Percentiles rank a stretch among this genome's conserved stretches.
Evolutionary conservation across 2,797 vertebrate species (phyloP).

Genomic region (Macropus fuliginosus): DNA sequence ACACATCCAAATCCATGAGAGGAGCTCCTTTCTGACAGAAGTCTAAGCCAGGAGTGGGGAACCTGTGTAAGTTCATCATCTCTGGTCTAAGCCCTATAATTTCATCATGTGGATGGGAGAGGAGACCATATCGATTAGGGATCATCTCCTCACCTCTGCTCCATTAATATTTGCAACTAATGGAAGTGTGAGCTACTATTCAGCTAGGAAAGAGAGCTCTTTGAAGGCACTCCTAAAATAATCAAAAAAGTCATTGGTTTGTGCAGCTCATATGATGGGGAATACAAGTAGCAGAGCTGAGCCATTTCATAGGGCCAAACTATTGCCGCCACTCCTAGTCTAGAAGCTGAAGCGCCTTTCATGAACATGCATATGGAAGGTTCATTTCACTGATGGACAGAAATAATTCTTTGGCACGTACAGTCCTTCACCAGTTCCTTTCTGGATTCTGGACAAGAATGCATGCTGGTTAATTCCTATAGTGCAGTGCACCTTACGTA

Average conservation of each 20-base stretch:
- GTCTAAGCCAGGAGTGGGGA: background rate
- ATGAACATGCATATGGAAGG: constrained; percentile 76
- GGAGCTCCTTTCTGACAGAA: background rate
- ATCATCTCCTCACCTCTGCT: background rate
- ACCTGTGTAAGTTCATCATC: too few relatives aligned
- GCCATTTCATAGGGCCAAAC: constrained; percentile 58
- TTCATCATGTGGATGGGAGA: background rate
- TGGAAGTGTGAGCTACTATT: constrained; percentile 54
- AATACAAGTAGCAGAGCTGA: constrained; percentile 67
- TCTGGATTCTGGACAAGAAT: constrained; percentile 75
- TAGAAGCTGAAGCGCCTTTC: constrained; percentile 70
- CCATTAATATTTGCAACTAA: background rate
- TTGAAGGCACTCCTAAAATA: constrained; percentile 63
- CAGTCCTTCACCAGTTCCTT: constrained; percentile 78
- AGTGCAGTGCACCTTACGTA: background rate
- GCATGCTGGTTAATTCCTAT: constrained; percentile 76
- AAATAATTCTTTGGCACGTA: constrained; percentile 70
- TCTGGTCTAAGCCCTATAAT: background rate
- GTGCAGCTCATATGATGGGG: constrained; percentile 69
- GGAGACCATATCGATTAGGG: background rate
- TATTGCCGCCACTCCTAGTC: constrained; percentile 57
- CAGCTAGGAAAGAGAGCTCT: constrained; percentile 67
- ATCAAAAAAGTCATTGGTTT: constrained; percentile 69
- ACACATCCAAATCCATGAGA: background rate
- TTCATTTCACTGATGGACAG: constrained; percentile 69